phyloP scores from a whole-genome alignment of 2,113 vertebrate species.

The Delphinus delphis region DNA sequence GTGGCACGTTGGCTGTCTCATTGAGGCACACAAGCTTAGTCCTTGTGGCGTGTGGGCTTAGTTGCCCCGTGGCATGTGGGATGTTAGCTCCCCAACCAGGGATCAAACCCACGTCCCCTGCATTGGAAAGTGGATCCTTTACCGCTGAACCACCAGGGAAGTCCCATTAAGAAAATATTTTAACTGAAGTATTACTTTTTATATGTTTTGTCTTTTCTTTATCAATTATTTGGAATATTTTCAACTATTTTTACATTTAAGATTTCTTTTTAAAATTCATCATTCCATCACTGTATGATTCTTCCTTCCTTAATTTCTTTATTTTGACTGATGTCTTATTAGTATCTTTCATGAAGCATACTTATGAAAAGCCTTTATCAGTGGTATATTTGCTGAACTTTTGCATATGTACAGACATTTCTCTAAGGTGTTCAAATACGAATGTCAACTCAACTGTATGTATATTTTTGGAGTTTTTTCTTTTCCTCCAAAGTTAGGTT shows the following conservation, averaged over 20 bases:
- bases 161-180: background rate
- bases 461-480: background rate
- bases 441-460: background rate
- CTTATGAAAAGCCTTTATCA: background rate
- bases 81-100: too few species aligned
- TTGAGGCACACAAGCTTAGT: too few species aligned
- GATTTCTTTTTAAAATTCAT: background rate
- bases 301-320: background rate
- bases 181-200: background rate
- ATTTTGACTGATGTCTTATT: background rate
- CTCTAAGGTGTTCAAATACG: background rate
- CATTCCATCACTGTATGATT: background rate
- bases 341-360: background rate
- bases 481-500: background rate
- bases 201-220: background rate
- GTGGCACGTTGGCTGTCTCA: too few species aligned
- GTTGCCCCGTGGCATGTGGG: too few species aligned
- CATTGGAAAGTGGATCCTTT: too few species aligned
- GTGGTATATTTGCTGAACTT: background rate
- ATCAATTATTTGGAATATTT: background rate
- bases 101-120: too few species aligned
- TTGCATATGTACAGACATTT: background rate
- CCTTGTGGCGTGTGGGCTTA: too few species aligned
- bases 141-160: too few species aligned
- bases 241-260: background rate